phyloP scores from a whole-genome alignment of 1,140 invertebrate species.

The Whitmania pigra region DNA sequence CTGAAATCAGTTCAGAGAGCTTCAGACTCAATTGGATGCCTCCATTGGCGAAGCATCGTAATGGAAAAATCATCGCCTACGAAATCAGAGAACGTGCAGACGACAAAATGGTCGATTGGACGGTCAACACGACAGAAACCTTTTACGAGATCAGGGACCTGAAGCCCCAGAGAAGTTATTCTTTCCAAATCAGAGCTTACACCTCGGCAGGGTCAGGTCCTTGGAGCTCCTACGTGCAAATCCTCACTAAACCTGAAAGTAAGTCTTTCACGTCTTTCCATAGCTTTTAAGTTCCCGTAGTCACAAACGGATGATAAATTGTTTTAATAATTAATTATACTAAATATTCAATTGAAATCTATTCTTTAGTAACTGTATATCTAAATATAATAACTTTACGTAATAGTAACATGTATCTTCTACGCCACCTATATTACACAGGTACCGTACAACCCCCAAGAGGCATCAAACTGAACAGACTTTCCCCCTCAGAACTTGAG shows the following conservation, averaged over 20 bases:
- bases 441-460: too few relatives aligned
- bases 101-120: conserved; percentile 63
- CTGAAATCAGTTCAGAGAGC: conserved; percentile 34
- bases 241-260: conserved; percentile 56
- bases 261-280: conserved; percentile 21
- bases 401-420: too few relatives aligned
- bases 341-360: too few relatives aligned
- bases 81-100: conserved; percentile 81
- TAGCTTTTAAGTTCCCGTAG: conserved; percentile 4
- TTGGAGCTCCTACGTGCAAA: conserved; percentile 67
- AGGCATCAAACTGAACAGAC: conserved; percentile 37
- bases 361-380: too few relatives aligned
- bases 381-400: too few relatives aligned
- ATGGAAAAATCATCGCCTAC: conserved; percentile 82
- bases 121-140: conserved; percentile 64
- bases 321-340: too few relatives aligned
- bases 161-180: conserved; percentile 88
- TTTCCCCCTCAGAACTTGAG: conserved; percentile 66
- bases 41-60: conserved; percentile 68
- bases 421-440: background rate
- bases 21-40: conserved; percentile 59
- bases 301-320: background rate
- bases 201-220: conserved; percentile 77
- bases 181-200: conserved; percentile 78
- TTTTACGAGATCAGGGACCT: conserved; percentile 74